Percentiles rank a stretch among this genome's conserved stretches.
Evolutionary conservation across 30 jellyfish, hydroid and myxozoan genomes (phyloP).

Genomic region (Turritopsis dohrnii): DNA sequence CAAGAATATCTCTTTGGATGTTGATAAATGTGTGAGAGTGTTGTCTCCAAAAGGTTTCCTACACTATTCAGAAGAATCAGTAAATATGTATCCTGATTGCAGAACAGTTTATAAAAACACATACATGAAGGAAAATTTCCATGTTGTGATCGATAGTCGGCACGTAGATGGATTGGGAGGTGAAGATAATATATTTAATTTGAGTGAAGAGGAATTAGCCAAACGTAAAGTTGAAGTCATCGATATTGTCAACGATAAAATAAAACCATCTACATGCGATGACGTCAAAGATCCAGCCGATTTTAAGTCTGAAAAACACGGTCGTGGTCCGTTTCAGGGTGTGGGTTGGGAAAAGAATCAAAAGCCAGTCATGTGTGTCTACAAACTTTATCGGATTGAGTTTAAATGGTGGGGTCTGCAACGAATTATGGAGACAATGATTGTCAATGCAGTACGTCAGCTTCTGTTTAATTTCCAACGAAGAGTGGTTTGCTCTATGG

Average conservation of each 20-base stretch:
- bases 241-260: slow-evolving; percentile 67
- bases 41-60: slow-evolving; percentile 72
- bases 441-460: slow-evolving; percentile 50
- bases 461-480: slow-evolving; percentile 67
- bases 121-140: slow-evolving; percentile 60
- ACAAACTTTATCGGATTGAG: slow-evolving; percentile 60
- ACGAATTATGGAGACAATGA: slow-evolving; percentile 39
- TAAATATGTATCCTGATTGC: slow-evolving; percentile 83
- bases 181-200: slow-evolving; percentile 37
- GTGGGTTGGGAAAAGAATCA: slow-evolving; percentile 54
- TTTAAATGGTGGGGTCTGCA: slow-evolving; percentile 64
- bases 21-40: slow-evolving; percentile 49
- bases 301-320: slow-evolving; percentile 53
- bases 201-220: slow-evolving; percentile 32
- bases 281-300: slow-evolving; percentile 62
- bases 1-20: slow-evolving; percentile 52
- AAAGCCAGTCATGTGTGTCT: slow-evolving; percentile 85
- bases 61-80: slow-evolving; percentile 60
- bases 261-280: slow-evolving; percentile 38
- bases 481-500: slow-evolving; percentile 77
- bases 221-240: slow-evolving; percentile 47
- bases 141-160: slow-evolving; percentile 55
- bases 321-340: slow-evolving; percentile 59
- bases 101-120: slow-evolving; percentile 61
- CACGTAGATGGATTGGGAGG: slow-evolving; percentile 44